These are phyloP conservation scores for Listronotus bonariensis DNA, from an alignment of 1,140 invertebrate species.

Conservation along the genomic window DNA sequence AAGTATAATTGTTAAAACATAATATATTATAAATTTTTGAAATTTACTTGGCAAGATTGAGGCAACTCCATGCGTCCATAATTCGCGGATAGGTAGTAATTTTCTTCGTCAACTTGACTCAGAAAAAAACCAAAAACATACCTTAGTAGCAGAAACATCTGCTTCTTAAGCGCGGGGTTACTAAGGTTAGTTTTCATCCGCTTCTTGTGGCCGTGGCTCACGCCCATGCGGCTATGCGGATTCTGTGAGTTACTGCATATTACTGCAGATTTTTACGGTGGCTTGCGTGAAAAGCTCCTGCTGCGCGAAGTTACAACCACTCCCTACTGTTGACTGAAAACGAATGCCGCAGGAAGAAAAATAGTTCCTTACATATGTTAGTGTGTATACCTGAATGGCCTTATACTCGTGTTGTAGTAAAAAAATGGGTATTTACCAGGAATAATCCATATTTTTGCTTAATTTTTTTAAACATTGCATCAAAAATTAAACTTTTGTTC, in stretches of 20 bases:
- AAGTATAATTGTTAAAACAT: too few species aligned
- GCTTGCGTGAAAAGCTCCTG: constrained; percentile 33
- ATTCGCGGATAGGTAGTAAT: constrained; percentile 3
- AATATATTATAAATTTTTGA: too few species aligned
- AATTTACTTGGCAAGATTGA: too few species aligned
- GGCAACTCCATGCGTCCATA: not conserved
- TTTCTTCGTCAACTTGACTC: constrained; percentile 6
- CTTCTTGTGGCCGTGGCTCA: constrained; percentile 19
- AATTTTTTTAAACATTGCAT: too few species aligned
- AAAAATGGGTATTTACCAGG: too few species aligned
- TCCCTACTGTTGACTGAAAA: constrained; percentile 27
- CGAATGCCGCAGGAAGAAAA: constrained; percentile 25
- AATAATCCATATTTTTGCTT: too few species aligned
- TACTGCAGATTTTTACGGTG: constrained; percentile 29
- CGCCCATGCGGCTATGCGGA: constrained; percentile 11
- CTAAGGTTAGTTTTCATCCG: constrained; percentile 1
- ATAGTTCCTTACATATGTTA: constrained; percentile 4
- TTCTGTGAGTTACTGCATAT: constrained; percentile 35
- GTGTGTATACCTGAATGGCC: not conserved
- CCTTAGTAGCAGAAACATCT: constrained; percentile 28
- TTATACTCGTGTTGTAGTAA: not conserved
- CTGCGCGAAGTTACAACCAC: constrained; percentile 25
- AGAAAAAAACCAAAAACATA: constrained; percentile 21
- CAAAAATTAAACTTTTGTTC: too few species aligned
- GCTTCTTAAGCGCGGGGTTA: constrained; percentile 14